Percentiles rank a stretch among this genome's conserved stretches.
These are phyloP conservation scores for Spodoptera exigua DNA, from an alignment of 2,888 invertebrate genomes.

Conservation along the genomic window DNA sequence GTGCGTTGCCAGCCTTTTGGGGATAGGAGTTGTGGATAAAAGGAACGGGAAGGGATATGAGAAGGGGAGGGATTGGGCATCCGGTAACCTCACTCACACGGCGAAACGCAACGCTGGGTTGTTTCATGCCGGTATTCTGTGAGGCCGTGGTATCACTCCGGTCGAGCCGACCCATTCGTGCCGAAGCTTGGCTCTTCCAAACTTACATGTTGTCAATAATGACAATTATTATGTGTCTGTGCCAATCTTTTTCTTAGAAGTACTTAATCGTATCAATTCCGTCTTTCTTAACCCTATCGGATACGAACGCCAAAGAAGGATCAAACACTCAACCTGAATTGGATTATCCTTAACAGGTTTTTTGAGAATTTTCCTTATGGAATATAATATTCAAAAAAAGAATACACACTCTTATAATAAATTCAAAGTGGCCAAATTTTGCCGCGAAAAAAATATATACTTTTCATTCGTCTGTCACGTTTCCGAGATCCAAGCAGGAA, in stretches of 20 bases:
- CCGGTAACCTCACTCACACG: too few species aligned
- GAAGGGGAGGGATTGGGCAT: too few species aligned
- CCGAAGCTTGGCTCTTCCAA: too few species aligned
- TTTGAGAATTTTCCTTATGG: not conserved
- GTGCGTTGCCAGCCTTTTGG: too few species aligned
- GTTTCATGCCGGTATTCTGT: too few species aligned
- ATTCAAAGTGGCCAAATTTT: slow-evolving; percentile 26
- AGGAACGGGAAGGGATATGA: too few species aligned
- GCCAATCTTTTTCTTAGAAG: not conserved
- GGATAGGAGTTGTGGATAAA: too few species aligned
- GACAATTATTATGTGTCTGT: too few species aligned
- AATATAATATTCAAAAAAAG: not conserved
- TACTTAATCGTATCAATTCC: not conserved
- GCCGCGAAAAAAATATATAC: slow-evolving; percentile 4
- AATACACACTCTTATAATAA: slow-evolving; percentile 8
- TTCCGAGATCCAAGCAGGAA: slow-evolving; percentile 6
- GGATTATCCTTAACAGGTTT: slow-evolving; percentile 4
- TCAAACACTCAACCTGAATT: slow-evolving; percentile 26
- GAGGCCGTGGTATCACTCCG: too few species aligned
- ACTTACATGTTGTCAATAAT: too few species aligned
- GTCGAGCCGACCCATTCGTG: too few species aligned
- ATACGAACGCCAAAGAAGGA: slow-evolving; percentile 7
- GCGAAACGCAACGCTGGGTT: too few species aligned
- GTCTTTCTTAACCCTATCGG: not conserved
- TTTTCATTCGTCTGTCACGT: slow-evolving; percentile 29